Evolutionary conservation across 2,797 vertebrate species (phyloP).

Genomic region (Gobionotothen gibberifrons): DNA sequence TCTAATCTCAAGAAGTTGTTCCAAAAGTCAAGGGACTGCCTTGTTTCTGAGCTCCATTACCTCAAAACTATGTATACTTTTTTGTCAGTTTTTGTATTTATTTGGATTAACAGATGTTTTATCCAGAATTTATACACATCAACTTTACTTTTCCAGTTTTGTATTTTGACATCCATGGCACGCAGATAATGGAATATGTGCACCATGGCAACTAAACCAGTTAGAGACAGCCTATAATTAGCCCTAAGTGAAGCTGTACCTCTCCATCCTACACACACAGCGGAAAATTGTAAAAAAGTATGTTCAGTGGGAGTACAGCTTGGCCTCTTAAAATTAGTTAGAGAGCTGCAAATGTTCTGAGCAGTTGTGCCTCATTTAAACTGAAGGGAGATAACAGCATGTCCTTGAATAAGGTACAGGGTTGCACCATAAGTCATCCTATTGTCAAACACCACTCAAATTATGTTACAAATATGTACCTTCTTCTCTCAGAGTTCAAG

Average conservation of each 20-base stretch:
- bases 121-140: neutral
- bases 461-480: neutral
- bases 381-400: constrained; percentile 2
- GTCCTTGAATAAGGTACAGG: neutral
- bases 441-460: neutral
- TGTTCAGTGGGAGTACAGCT: constrained; percentile 53
- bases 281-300: constrained; percentile 39
- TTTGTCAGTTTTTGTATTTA: neutral
- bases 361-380: constrained; percentile 34
- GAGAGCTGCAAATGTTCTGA: constrained; percentile 43
- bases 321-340: constrained; percentile 40
- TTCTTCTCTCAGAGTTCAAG: neutral
- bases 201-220: constrained; percentile 73
- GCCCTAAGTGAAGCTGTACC: constrained; percentile 63
- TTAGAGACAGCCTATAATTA: constrained; percentile 74
- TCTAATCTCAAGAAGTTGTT: constrained; percentile 1
- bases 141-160: constrained; percentile 7
- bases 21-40: constrained; percentile 20
- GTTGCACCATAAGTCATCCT: neutral
- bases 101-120: constrained; percentile 1
- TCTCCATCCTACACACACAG: constrained; percentile 65
- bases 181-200: constrained; percentile 51
- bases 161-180: constrained; percentile 33
- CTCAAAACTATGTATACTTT: neutral
- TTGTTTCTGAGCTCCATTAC: constrained; percentile 17